phyloP scores from a whole-genome alignment of 2,888 invertebrate species.

The Eupithecia subfuscata region DNA sequence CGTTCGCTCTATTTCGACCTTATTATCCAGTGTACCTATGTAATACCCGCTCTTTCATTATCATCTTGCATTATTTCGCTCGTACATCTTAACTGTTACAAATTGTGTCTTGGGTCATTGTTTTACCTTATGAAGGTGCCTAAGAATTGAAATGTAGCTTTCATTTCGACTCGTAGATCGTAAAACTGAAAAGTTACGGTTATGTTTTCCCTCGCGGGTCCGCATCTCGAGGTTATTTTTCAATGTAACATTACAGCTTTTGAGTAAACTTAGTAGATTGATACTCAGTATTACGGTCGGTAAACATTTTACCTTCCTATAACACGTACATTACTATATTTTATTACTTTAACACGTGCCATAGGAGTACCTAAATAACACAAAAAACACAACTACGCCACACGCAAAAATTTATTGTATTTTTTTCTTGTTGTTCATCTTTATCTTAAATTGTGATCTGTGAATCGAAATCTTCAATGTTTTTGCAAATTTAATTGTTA shows the following conservation, averaged over 20 bases:
- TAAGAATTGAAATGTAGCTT: conserved; percentile 12
- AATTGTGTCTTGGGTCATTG: background rate
- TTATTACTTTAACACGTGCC: background rate
- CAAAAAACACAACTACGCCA: background rate
- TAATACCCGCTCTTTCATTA: background rate
- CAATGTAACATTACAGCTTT: conserved; percentile 20
- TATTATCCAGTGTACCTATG: background rate
- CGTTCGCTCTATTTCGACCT: background rate
- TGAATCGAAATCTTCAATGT: background rate
- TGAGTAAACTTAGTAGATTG: conserved; percentile 8
- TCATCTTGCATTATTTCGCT: background rate
- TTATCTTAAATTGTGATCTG: background rate
- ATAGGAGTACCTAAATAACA: background rate
- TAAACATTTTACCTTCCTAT: background rate
- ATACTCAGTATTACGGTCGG: background rate
- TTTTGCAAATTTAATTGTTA: background rate
- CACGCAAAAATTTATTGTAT: background rate
- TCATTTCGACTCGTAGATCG: conserved; percentile 18
- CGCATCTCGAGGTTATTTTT: conserved; percentile 20
- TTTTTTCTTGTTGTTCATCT: background rate
- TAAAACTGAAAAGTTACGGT: conserved; percentile 25
- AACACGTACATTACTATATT: background rate
- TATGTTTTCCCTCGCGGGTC: conserved; percentile 17
- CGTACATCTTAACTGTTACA: background rate
- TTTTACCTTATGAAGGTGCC: background rate